Evolutionary conservation across 2,113 vertebrate genomes (phyloP).

Genomic region (Melanotaenia duboulayi): DNA sequence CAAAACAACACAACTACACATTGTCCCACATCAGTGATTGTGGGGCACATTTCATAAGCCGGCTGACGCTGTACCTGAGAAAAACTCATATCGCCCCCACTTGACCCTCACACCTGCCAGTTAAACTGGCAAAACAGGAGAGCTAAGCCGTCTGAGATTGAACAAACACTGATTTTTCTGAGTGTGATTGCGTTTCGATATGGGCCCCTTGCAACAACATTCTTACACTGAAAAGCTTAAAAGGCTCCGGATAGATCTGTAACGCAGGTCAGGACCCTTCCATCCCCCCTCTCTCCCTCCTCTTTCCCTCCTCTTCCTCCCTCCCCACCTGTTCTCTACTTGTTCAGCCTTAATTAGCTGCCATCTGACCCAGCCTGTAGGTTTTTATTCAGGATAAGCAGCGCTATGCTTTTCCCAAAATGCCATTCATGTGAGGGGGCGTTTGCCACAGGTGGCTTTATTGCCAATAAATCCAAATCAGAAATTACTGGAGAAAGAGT

Average conservation of each 20-base stretch:
- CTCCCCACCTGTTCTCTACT: slow-evolving; percentile 13
- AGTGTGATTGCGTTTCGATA: slow-evolving; percentile 35
- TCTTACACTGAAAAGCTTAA: slow-evolving; percentile 49
- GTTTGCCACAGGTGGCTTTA: slow-evolving; percentile 19
- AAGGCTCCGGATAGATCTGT: slow-evolving; percentile 56
- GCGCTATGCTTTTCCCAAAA: slow-evolving; percentile 44
- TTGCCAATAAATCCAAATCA: slow-evolving; percentile 56
- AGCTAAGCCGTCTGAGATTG: slow-evolving; percentile 25
- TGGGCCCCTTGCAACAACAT: slow-evolving; percentile 20
- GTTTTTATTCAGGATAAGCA: slow-evolving; percentile 54
- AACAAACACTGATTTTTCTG: slow-evolving; percentile 47
- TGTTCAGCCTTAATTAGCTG: slow-evolving; percentile 75
- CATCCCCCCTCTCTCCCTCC: slow-evolving; percentile 1
- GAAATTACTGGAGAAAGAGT: slow-evolving; percentile 39
- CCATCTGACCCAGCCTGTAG: slow-evolving; percentile 64
- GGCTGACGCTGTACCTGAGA: slow-evolving; percentile 10
- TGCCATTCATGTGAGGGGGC: slow-evolving; percentile 55
- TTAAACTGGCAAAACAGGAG: slow-evolving; percentile 14
- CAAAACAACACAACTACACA: slow-evolving; percentile 49
- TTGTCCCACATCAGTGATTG: slow-evolving; percentile 16
- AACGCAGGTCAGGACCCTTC: slow-evolving; percentile 56
- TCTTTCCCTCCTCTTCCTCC: background rate
- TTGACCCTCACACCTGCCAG: slow-evolving; percentile 16
- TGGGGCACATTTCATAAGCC: slow-evolving; percentile 34
- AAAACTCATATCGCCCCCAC: slow-evolving; percentile 38